These are phyloP conservation scores for Passer montanus DNA, from an alignment of 2,113 vertebrate species.

Conservation along the genomic window DNA sequence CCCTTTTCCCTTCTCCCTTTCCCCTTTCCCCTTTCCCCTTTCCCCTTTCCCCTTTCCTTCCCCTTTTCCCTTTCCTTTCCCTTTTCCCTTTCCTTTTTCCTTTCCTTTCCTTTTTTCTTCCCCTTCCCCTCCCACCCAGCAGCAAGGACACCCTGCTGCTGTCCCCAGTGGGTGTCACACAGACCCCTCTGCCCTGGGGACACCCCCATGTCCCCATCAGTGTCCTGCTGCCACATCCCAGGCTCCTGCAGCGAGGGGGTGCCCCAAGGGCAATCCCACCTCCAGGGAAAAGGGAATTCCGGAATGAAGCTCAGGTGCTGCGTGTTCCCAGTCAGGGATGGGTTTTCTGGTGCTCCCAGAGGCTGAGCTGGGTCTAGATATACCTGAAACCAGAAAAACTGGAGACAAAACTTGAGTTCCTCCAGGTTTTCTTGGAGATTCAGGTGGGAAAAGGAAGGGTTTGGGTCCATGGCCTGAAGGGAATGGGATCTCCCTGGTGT, in stretches of 20 bases:
- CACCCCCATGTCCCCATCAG: fast-evolving
- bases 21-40: no score
- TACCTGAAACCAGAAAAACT: not conserved
- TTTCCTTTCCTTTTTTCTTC: no score
- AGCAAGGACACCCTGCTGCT: fast-evolving
- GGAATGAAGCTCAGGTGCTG: fast-evolving
- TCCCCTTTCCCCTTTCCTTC: no score
- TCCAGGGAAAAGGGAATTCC: not conserved
- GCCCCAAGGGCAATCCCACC: not conserved
- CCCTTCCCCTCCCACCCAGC: no score
- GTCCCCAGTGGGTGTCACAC: not conserved
- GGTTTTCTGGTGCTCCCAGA: not conserved
- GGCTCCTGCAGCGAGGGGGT: not conserved
- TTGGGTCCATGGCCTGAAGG: not conserved
- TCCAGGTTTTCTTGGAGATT: not conserved
- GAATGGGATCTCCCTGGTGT: fast-evolving
- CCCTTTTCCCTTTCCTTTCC: no score
- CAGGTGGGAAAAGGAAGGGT: fast-evolving
- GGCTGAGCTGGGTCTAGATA: not conserved
- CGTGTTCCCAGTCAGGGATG: fast-evolving
- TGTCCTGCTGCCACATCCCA: not conserved
- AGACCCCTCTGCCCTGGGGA: fast-evolving
- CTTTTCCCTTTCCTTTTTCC: no score
- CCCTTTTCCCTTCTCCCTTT: no score
- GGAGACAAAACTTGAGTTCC: not conserved